Evolutionary conservation across 2,888 invertebrate species (phyloP), one percentile per base, ranked within the genome.

Genomic region (Coleophora flavipennella): DNA sequence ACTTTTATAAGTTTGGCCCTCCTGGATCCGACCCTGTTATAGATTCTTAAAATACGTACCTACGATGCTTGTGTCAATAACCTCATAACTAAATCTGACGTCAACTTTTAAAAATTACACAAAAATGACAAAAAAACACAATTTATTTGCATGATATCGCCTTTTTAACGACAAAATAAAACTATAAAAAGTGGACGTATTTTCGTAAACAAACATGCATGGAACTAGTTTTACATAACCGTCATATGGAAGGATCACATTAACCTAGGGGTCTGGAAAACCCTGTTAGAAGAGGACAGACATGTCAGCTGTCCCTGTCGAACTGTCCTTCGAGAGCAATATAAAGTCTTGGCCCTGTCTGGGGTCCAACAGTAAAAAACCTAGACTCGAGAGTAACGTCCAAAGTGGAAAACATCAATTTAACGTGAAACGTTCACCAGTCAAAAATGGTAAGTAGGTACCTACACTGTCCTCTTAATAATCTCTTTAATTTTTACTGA

Each of bases 341-440:
- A 51, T 48, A 49, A 45, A 52, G n/a, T 31, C 36, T 37, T 43
- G 36, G 8, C 32, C 11, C 34, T 35, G 32, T 3, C 40, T 38
- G 11, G 32, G 29, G 32, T 33, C 29, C 13, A 6, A 8, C 40
- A 43, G 38, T 36, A 26, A n/a, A 13, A 25, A 31, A 35, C 13
- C 26, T 29, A 31, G 14, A 25, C 34, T 31, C 13, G 12, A 41
- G 31, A 31, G 36, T 20, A 20, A 6, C 6, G 3, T 20, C 20
- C 20, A 20, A 20, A 20, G 6, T 20, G 3, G 20, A 4, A 20
- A 20, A 4, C 6, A 4, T 20, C 3, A 20, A 20, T 20, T 20
- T 20, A 6, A 20, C n/a, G 20, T 6, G 20, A 4, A 4, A 20
- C 20, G 6, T 6, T 20, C 6, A 20, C 3, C 20, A 20, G n/a